Conservation (phyloP, 2,888 invertebrate genomes). For the Tachystola acroxantha region DNA sequence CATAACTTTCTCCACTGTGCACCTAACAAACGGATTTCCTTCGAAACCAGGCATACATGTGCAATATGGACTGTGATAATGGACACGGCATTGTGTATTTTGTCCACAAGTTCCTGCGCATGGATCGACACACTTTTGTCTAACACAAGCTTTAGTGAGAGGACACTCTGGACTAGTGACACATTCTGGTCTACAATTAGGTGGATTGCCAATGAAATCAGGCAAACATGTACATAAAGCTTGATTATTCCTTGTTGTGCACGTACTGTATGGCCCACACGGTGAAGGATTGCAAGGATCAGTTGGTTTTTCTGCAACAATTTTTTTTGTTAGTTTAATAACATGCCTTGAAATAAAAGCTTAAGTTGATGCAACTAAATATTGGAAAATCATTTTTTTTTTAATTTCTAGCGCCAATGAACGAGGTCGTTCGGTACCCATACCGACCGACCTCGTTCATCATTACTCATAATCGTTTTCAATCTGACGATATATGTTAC, state of each 20-base stretch:
- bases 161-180: conserved; percentile 88
- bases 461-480: no score
- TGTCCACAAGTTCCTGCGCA: conserved; percentile 86
- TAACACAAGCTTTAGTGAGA: conserved; percentile 86
- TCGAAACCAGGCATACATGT: conserved; percentile 84
- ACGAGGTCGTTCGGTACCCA: no score
- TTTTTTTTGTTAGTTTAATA: no score
- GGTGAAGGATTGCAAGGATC: conserved; percentile 87
- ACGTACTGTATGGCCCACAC: conserved; percentile 88
- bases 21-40: conserved; percentile 85
- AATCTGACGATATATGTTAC: no score
- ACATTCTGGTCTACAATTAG: conserved; percentile 88
- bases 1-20: conserved; percentile 61
- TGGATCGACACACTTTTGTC: conserved; percentile 88
- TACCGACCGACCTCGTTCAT: no score
- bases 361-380: no score
- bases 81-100: conserved; percentile 84
- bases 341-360: no score
- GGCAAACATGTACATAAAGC: conserved; percentile 84
- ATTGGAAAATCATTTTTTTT: no score
- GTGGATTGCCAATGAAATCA: conserved; percentile 85
- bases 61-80: conserved; percentile 84
- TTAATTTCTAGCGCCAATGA: no score
- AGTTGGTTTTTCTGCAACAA: conserved; percentile 47
- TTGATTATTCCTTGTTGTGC: conserved; percentile 79